A percentile compares a stretch with the other conserved stretches of the same genome.
Conservation (phyloP, 1,140 invertebrate species). For the Pseudomyrmex cubaensis region DNA sequence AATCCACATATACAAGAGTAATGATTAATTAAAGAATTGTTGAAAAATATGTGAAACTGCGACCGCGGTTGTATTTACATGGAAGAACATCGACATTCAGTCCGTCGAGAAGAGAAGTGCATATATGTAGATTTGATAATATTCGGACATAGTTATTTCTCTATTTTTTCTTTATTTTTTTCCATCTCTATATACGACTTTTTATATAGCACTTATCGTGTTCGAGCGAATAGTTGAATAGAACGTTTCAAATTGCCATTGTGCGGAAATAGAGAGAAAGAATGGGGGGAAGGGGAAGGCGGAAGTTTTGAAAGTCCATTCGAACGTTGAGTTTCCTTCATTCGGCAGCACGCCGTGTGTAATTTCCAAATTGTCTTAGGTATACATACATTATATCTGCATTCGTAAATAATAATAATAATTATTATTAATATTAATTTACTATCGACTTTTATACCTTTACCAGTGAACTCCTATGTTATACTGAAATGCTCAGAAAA, state of each 20-base stretch:
- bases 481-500: too few species aligned
- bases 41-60: not conserved
- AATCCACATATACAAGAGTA: too few species aligned
- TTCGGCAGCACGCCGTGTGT: slow-evolving; percentile 24
- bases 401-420: slow-evolving; percentile 49
- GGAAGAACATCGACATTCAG: slow-evolving; percentile 4
- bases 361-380: slow-evolving; percentile 35
- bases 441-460: slow-evolving; percentile 63
- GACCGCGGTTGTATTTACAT: not conserved
- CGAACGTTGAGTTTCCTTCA: slow-evolving; percentile 25
- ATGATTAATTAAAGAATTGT: not conserved
- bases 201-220: slow-evolving; percentile 9
- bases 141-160: slow-evolving; percentile 41
- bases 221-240: slow-evolving; percentile 27
- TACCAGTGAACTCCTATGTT: too few species aligned
- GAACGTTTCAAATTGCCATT: slow-evolving; percentile 31
- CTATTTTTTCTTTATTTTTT: slow-evolving; percentile 53
- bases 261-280: not conserved
- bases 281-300: too few species aligned
- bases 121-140: slow-evolving; percentile 54
- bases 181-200: slow-evolving; percentile 38
- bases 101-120: not conserved
- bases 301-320: not conserved
- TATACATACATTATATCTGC: slow-evolving; percentile 40
- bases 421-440: slow-evolving; percentile 61